A percentile compares a stretch with the other conserved stretches of the same genome.
These are phyloP conservation scores for Dasypus novemcinctus DNA, from an alignment of 2,113 vertebrate species.

Conservation along the genomic window DNA sequence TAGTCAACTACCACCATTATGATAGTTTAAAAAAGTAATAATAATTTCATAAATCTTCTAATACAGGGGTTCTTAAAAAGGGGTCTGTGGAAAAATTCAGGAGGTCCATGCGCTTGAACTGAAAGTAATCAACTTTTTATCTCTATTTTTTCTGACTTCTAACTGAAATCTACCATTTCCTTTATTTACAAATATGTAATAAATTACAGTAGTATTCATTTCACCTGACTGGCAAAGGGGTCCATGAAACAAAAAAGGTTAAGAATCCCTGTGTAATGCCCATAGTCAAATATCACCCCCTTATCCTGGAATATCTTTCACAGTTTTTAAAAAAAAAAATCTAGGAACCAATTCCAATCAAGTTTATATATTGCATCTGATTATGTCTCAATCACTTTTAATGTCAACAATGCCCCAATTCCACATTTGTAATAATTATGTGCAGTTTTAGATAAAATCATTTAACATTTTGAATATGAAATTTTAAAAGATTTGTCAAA, in stretches of 20 bases:
- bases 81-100: no score
- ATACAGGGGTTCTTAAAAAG: no score
- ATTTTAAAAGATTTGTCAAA: slow-evolving; percentile 49
- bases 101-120: no score
- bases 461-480: slow-evolving; percentile 20
- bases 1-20: not conserved
- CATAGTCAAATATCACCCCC: not conserved
- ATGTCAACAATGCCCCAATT: not conserved
- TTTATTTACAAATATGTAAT: no score
- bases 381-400: slow-evolving; percentile 23
- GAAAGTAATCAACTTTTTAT: no score
- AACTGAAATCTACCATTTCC: no score
- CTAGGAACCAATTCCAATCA: not conserved
- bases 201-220: no score
- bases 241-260: no score
- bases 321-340: not conserved
- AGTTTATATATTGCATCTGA: not conserved
- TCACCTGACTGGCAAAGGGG: no score
- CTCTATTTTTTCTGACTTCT: no score
- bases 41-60: not conserved
- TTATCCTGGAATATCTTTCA: not conserved
- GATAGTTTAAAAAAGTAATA: slow-evolving; percentile 13
- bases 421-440: not conserved
- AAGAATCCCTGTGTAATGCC: not conserved
- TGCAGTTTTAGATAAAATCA: slow-evolving; percentile 46